phyloP scores from a whole-genome alignment of 2,888 invertebrate species.

The Cryptocheilus praepositus region DNA sequence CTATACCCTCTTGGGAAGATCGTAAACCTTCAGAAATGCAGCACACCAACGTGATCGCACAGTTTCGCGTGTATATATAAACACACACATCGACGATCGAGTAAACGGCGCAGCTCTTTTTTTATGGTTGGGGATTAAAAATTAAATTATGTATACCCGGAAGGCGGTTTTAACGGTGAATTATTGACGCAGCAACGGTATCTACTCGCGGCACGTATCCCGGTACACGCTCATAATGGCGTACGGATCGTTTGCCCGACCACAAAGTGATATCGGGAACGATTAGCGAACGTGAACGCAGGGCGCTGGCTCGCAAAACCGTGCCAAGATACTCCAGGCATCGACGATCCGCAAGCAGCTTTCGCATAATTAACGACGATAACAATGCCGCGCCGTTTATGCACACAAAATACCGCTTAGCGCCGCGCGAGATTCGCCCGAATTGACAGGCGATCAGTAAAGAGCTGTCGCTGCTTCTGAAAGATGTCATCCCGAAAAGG shows the following conservation, averaged over 20 bases:
- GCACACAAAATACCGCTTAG: too few relatives aligned
- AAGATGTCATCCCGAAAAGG: too few relatives aligned
- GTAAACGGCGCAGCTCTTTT: constrained; percentile 22
- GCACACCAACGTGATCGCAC: too few relatives aligned
- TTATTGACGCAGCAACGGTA: constrained; percentile 43
- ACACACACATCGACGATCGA: not conserved
- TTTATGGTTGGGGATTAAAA: constrained; percentile 40
- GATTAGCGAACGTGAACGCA: constrained; percentile 36
- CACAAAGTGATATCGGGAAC: constrained; percentile 42
- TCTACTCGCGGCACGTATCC: constrained; percentile 37
- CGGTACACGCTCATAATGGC: constrained; percentile 13
- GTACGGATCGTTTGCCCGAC: constrained; percentile 34
- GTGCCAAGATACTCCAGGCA: constrained; percentile 1
- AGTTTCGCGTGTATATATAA: too few relatives aligned
- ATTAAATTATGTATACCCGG: constrained; percentile 40
- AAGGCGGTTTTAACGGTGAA: constrained; percentile 29
- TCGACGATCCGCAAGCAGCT: constrained; percentile 9
- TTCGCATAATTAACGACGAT: constrained; percentile 15
- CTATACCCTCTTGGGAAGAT: not conserved
- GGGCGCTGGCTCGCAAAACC: constrained; percentile 13
- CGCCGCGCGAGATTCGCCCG: too few relatives aligned
- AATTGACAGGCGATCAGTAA: too few relatives aligned
- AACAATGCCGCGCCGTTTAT: not conserved
- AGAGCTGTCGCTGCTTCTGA: too few relatives aligned
- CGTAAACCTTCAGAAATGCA: not conserved